Base-by-base conservation (phyloP, 2,113 vertebrate species). In the Cynocephalus volans region DNA sequence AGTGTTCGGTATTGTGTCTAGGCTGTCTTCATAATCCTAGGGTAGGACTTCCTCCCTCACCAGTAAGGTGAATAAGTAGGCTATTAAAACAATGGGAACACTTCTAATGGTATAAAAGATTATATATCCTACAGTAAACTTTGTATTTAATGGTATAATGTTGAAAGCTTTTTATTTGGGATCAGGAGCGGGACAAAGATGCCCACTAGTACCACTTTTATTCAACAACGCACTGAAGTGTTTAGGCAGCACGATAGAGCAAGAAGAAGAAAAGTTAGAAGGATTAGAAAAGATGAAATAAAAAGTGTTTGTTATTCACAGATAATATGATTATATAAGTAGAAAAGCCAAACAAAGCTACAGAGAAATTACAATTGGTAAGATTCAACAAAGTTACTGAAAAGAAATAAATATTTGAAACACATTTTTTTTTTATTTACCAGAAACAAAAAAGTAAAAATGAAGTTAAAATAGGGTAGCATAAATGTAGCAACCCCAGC, bases 281-380 rank as follows among this genome's bases (percentile, higher is more conserved):
- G n/a, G 17, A 81, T 64, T 64, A 7, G 18, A 95, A 91, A 87
- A 81, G 9, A 84, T 73, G 12, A 64, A 54, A 76, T 54, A 69
- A 93, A 93, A 76, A 64, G 26, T 87, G 26, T 21, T 21, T 24
- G n/a, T 62, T 72, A 76, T 67, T 67, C n/a, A 80, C 50, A 87
- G n/a, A 85, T 82, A 6, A 54, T 56, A 69, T 14, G 6, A 69
- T 33, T 70, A 58, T 4, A 80, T 23, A 79, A 15, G 21, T 19
- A 88, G 69, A 95, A 72, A 64, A 88, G 75, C 17, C 81, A 77
- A 79, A 73, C 21, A 73, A 90, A 67, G 10, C 41, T 41, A 76
- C 8, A 89, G 41, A 69, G 28, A 88, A 83, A 77, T 58, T 76
- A 69, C 23, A 92, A 76, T 45, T 88, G 81, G 33, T 48, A 81